Evolutionary conservation across 1,140 invertebrate genomes (phyloP).

Genomic region (Hylaeus anthracinus): DNA sequence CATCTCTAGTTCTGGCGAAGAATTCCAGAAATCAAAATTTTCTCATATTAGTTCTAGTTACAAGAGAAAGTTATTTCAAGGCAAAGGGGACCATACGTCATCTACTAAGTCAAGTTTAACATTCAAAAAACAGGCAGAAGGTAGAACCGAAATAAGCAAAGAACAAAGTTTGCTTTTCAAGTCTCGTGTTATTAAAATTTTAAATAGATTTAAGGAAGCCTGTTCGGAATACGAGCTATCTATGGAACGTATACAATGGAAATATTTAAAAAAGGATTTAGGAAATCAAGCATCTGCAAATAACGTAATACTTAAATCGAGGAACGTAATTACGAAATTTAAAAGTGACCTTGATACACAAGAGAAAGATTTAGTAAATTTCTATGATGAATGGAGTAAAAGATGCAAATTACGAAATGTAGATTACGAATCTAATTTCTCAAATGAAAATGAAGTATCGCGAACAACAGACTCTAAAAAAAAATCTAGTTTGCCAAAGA

Average conservation of each 20-base stretch:
- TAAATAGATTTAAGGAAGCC: conserved; percentile 46
- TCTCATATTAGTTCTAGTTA: neutral
- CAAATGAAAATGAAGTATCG: neutral
- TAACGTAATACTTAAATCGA: conserved; percentile 13
- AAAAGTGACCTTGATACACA: conserved; percentile 14
- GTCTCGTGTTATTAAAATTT: conserved; percentile 9
- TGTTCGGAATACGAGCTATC: conserved; percentile 44
- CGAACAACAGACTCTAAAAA: neutral
- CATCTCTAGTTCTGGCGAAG: conserved; percentile 60
- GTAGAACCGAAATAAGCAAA: conserved; percentile 5
- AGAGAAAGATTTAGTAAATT: conserved; percentile 23
- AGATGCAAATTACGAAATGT: conserved; percentile 11
- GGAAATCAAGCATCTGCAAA: conserved; percentile 11
- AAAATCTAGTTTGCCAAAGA: neutral
- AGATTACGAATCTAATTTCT: neutral
- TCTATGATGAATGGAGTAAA: conserved; percentile 23
- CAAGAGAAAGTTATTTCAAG: neutral
- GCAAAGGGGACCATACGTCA: neutral
- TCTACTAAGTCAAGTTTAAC: neutral
- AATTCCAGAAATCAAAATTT: conserved; percentile 58
- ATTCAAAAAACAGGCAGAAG: neutral
- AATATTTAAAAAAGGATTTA: conserved; percentile 42
- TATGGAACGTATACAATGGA: conserved; percentile 43
- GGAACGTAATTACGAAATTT: conserved; percentile 27
- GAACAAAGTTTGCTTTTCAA: conserved; percentile 21